Evolutionary conservation across 2,888 invertebrate genomes (phyloP).

Genomic region (Volucella zonaria): DNA sequence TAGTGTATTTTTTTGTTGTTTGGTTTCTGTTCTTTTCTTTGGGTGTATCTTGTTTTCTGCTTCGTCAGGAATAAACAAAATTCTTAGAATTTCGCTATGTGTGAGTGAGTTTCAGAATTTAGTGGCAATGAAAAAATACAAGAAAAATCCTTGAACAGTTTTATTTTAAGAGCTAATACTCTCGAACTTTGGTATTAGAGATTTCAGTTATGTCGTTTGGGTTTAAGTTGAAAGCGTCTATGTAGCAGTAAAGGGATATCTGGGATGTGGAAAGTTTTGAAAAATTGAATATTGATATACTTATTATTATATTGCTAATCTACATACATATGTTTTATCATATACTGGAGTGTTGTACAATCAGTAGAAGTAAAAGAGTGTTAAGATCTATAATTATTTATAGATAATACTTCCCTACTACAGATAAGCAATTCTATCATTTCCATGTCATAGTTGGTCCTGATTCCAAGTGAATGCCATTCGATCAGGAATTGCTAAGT

Average conservation of each 20-base stretch:
- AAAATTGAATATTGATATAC: too few species aligned
- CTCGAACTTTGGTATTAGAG: slow-evolving; percentile 32
- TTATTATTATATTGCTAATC: too few species aligned
- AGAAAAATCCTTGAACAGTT: slow-evolving; percentile 50
- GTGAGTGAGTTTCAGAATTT: slow-evolving; percentile 62
- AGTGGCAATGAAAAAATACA: slow-evolving; percentile 29
- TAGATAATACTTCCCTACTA: too few species aligned
- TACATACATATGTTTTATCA: too few species aligned
- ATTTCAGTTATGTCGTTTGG: background rate
- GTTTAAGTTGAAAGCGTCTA: background rate
- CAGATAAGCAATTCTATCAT: too few species aligned
- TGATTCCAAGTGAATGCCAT: too few species aligned
- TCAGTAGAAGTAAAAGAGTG: too few species aligned
- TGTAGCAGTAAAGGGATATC: background rate
- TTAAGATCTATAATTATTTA: too few species aligned
- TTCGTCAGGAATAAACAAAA: slow-evolving; percentile 58
- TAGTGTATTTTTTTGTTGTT: slow-evolving; percentile 10
- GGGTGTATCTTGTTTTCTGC: slow-evolving; percentile 10
- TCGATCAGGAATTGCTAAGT: too few species aligned
- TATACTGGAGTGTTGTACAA: too few species aligned
- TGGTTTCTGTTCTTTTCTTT: slow-evolving; percentile 22
- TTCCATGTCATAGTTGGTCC: too few species aligned
- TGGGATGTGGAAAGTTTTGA: background rate
- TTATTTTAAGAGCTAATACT: slow-evolving; percentile 27
- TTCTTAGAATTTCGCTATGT: slow-evolving; percentile 68